phyloP scores from a whole-genome alignment of 2,888 invertebrate genomes.

The Dendrolimus houi region DNA sequence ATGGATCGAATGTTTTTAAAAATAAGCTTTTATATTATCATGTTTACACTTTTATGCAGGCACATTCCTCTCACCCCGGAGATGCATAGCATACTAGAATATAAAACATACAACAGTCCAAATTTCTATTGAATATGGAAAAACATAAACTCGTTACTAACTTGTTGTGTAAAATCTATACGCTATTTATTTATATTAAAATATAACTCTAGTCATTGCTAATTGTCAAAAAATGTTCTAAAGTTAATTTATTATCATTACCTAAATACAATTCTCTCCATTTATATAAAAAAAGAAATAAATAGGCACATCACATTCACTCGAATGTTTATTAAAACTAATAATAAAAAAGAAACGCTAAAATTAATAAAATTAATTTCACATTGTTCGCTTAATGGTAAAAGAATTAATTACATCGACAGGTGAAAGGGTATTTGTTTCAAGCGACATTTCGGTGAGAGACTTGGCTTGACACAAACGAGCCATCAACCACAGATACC shows the following conservation, averaged over 20 bases:
- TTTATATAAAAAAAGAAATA: constrained; percentile 57
- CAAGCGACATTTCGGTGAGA: no score
- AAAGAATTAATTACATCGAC: constrained; percentile 22
- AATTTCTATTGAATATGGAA: neutral
- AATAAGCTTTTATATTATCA: neutral
- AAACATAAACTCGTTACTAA: neutral
- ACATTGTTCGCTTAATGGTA: constrained; percentile 35
- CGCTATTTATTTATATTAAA: constrained; percentile 31
- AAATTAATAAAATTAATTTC: constrained; percentile 44
- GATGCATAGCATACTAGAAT: no score
- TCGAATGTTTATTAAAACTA: constrained; percentile 53
- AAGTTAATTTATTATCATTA: constrained; percentile 34
- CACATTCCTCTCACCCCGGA: no score
- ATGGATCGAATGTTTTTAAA: neutral
- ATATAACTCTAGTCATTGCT: constrained; percentile 48
- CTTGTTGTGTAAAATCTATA: constrained; percentile 17
- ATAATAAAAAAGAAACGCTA: constrained; percentile 26
- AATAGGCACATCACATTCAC: constrained; percentile 69
- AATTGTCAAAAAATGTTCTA: constrained; percentile 50
- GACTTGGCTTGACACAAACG: no score
- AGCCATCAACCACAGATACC: no score
- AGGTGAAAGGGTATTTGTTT: no score
- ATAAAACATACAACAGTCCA: neutral
- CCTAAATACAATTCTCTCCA: constrained; percentile 55
- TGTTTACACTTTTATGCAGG: neutral